Conservation (phyloP, 1,140 invertebrate species). For the Drosophila mojavensis region DNA sequence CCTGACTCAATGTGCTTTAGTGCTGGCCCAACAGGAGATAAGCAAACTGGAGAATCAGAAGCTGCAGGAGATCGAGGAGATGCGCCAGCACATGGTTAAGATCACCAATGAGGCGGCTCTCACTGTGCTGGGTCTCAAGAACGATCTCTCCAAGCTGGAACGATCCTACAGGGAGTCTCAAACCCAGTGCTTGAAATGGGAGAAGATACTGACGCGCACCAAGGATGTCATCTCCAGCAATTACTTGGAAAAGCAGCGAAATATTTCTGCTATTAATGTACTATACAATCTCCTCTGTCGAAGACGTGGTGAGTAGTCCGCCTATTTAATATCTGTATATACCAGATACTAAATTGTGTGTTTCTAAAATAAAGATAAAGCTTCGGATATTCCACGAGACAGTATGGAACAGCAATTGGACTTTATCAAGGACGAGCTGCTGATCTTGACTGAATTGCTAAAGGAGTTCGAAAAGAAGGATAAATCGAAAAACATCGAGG, state of each 20-base stretch:
- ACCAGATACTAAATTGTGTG: too few relatives aligned
- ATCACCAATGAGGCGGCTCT: conserved; percentile 76
- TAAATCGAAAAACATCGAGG: not conserved
- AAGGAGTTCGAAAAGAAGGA: conserved; percentile 38
- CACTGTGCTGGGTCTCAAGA: conserved; percentile 76
- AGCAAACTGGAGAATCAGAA: conserved; percentile 65
- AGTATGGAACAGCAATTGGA: conserved; percentile 62
- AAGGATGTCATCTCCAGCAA: conserved; percentile 58
- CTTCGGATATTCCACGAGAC: not conserved
- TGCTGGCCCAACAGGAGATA: conserved; percentile 79
- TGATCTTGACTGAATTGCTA: conserved; percentile 61
- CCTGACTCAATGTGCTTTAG: conserved; percentile 19
- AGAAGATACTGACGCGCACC: conserved; percentile 65
- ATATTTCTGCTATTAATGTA: conserved; percentile 54
- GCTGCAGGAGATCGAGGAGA: conserved; percentile 72
- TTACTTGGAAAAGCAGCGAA: conserved; percentile 57
- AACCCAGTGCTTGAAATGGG: conserved; percentile 66
- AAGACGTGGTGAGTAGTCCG: conserved; percentile 44
- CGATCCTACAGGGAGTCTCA: conserved; percentile 65
- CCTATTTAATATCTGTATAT: too few relatives aligned
- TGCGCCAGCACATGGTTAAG: conserved; percentile 76
- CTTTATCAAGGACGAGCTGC: conserved; percentile 70
- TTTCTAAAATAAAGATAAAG: conserved; percentile 18
- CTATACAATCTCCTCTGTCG: conserved; percentile 62
- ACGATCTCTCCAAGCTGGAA: conserved; percentile 71